Evolutionary conservation across 2,113 vertebrate genomes (phyloP), one percentile per base, ranked within the genome.

Genomic region (Oreochromis spilurus): DNA sequence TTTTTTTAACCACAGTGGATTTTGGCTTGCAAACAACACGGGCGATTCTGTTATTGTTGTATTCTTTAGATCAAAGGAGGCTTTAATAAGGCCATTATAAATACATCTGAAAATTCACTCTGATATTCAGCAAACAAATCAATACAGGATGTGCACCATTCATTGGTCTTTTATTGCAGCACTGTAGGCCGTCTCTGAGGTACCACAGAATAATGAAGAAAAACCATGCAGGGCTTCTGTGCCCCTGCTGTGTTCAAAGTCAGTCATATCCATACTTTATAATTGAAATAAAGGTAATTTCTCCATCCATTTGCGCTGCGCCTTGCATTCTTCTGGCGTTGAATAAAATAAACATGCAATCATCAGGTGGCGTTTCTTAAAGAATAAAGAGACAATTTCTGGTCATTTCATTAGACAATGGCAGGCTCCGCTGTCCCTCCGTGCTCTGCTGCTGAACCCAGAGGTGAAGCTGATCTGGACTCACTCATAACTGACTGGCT

Each of bases 21-120:
- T 75, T 83, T 81, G 82, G 83, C 45, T 77, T 89, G 84, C 86
- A 90, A 95, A 94, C 88, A 95, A 90, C 86, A 91, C 88, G 83
- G 88, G 87, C 84, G 36, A 83, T 91, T 92, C 90, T 94, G 94
- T 93, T 95, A 91, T 95, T 96, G 95, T 94, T 96, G 93, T 91
- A 95, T 95, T 95, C 95, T 94, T 94, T 88, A 94, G 93, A 96
- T 97, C 96, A 96, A 96, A 97, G 87, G 89, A 82, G 58, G 89
- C 95, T 96, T 96, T 96, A 96, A 97, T 96, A 94, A 96, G 95
- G 88, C 94, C 94, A 96, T 96, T 96, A 96, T 96, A 96, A 96
- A 97, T 96, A 96, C 93, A 96, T 96, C 95, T 95, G 95, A 96
- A 96, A 94, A 95, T 93, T 92, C 93, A 93, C 95, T 97, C 91